Evolutionary conservation across 53 echinoderm and acorn worm species (phyloP), one percentile per base, ranked within the genome.

Genomic region (Holothuria scabra): DNA sequence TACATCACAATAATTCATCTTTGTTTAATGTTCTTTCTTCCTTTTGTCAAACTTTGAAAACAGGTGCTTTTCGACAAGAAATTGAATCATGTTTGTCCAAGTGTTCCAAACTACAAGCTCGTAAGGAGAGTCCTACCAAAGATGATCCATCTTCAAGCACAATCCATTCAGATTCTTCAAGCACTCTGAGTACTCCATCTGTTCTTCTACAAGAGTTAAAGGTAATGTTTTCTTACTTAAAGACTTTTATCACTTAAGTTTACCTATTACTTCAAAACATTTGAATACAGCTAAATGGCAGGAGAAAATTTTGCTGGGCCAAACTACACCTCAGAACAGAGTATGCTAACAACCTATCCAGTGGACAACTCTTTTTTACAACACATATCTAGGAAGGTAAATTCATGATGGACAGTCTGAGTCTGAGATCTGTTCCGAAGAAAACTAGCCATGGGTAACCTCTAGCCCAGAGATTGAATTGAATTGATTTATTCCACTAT

Each of bases 61-160:
- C 67, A 93, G 95, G 91, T 57, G 95, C 95, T 59, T 62, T 93
- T 23, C 90, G 89, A 67, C 91, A 93, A 74, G 93, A 90, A 76
- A 65, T 95, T 26, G 81, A 46, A 3, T 84, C 86, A 6, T 79
- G 76, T 60, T 57, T 90, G 33, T 82, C 66, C n/a, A 86, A 75
- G 82, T 90, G 86, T 81, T 86, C 81, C 0, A 86, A 81, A 65
- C 26, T 85, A 13, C 90, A 90, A 55, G 72, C 78, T 1, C 20
- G 29, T 14, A 66, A 38, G 34, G 28, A 3, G 12, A 52, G 33
- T 29, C 56, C 52, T 8, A 16, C 26, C 0, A 19, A 55, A 19
- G 78, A 57, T 26, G 30, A 33, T 58, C 29, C 52, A 12, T 21
- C 31, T 1, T 58, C 28, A 32, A 28, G 25, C 25, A 32, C 48